These are phyloP conservation scores for Onchidella celtica DNA, from an alignment of 2,888 invertebrate species.

Conservation along the genomic window DNA sequence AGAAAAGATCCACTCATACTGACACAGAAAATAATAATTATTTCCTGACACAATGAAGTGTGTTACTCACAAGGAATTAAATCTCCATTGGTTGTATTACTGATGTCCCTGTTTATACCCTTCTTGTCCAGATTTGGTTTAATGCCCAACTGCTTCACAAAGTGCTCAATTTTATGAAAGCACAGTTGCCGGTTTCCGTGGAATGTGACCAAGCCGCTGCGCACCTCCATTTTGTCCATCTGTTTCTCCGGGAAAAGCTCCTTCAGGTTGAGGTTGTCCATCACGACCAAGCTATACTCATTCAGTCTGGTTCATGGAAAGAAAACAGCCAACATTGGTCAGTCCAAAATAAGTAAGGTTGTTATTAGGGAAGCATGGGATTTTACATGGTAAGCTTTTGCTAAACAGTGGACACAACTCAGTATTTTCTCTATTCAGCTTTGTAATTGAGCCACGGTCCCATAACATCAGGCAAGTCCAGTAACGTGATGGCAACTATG, in stretches of 20 bases:
- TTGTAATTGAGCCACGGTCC: no score
- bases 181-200: slow-evolving; percentile 96
- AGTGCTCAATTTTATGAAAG: slow-evolving; percentile 86
- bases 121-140: slow-evolving; percentile 53
- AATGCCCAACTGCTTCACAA: slow-evolving; percentile 69
- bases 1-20: no score
- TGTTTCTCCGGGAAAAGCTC: slow-evolving; percentile 81
- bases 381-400: no score
- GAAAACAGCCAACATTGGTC: no score
- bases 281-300: slow-evolving; percentile 85
- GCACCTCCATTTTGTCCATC: slow-evolving; percentile 81
- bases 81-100: slow-evolving; percentile 92
- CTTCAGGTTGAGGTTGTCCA: slow-evolving; percentile 89
- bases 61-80: slow-evolving; percentile 88
- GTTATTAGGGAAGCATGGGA: no score
- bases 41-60: no score
- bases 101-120: slow-evolving; percentile 86
- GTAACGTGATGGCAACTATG: no score
- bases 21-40: no score
- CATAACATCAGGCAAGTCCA: no score
- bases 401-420: no score
- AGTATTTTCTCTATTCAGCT: no score
- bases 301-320: neutral
- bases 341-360: no score
- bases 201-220: slow-evolving; percentile 89